Evolutionary conservation across 2,113 vertebrate species (phyloP).

Genomic region (Fregetta grallaria): DNA sequence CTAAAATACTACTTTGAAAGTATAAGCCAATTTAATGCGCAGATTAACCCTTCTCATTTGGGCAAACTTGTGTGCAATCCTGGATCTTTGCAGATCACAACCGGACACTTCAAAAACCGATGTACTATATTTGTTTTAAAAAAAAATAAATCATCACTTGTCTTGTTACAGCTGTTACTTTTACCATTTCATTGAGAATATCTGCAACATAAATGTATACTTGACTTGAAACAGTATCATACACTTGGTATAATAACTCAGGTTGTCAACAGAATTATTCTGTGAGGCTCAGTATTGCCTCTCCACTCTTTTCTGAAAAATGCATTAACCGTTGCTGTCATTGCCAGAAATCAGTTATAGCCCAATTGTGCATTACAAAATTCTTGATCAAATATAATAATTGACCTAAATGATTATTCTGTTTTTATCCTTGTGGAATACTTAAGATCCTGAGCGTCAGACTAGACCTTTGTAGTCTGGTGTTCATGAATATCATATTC

Average conservation of each 20-base stretch:
- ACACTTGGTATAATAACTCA: constrained; percentile 41
- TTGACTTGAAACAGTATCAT: constrained; percentile 32
- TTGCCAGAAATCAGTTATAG: background rate
- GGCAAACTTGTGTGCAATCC: constrained; percentile 58
- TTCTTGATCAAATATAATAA: background rate
- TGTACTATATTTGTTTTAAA: constrained; percentile 43
- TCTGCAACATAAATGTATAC: constrained; percentile 49
- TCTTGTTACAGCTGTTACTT: constrained; percentile 67
- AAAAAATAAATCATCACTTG: constrained; percentile 50
- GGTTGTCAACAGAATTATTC: constrained; percentile 41
- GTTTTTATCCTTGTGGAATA: background rate
- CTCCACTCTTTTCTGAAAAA: background rate
- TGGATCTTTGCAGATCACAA: constrained; percentile 62
- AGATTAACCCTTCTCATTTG: constrained; percentile 54
- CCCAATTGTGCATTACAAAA: background rate
- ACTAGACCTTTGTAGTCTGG: background rate
- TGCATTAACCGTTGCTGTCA: background rate
- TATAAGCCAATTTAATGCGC: constrained; percentile 26
- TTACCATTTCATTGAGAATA: constrained; percentile 49
- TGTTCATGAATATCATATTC: background rate
- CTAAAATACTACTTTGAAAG: constrained; percentile 60
- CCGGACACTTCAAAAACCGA: constrained; percentile 50
- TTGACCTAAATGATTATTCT: background rate
- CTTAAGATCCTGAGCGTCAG: background rate
- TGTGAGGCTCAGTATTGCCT: background rate